phyloP scores from a whole-genome alignment of 2,113 vertebrate species.

The Podocnemis expansa region DNA sequence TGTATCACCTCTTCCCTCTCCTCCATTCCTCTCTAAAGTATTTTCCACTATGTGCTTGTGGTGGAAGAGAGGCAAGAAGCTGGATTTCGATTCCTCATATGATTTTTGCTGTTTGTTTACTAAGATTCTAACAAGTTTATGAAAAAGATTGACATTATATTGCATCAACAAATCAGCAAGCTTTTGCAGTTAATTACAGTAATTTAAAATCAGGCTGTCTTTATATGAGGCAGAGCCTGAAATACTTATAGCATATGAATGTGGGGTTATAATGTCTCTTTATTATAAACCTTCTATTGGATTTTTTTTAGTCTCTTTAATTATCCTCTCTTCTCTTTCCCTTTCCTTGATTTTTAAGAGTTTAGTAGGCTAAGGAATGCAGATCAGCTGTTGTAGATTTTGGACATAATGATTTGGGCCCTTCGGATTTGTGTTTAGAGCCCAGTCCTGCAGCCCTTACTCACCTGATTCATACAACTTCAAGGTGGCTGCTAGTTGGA shows the following conservation, averaged over 20 bases:
- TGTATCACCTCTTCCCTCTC: neutral
- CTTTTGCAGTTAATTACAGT: conserved; percentile 78
- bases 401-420: neutral
- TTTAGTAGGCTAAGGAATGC: neutral
- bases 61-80: neutral
- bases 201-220: conserved; percentile 69
- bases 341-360: neutral
- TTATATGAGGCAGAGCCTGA: conserved; percentile 68
- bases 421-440: neutral
- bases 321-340: neutral
- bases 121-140: conserved; percentile 67
- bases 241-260: conserved; percentile 72
- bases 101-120: conserved; percentile 60
- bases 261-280: conserved; percentile 67
- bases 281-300: conserved; percentile 66
- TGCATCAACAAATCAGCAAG: conserved; percentile 66
- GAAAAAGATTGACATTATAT: conserved; percentile 71
- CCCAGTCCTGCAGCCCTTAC: neutral
- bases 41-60: neutral
- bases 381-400: neutral
- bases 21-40: accelerated
- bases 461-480: neutral
- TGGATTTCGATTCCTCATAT: conserved; percentile 11
- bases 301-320: conserved; percentile 58
- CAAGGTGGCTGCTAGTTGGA: neutral